Evolutionary conservation across 2,797 vertebrate species (phyloP).

Genomic region (Pipistrellus pygmaeus): DNA sequence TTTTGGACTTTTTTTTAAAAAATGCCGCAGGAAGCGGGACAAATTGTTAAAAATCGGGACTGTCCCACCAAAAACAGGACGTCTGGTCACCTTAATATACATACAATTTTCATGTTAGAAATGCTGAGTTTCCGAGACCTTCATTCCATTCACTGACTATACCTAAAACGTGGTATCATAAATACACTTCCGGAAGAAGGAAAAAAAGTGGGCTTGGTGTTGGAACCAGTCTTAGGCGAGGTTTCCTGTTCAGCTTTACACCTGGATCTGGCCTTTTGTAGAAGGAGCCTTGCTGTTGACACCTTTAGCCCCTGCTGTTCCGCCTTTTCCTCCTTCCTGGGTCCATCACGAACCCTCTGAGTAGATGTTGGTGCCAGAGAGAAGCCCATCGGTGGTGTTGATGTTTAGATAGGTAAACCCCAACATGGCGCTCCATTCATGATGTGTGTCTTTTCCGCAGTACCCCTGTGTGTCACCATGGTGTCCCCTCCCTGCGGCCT

Average conservation of each 20-base stretch:
- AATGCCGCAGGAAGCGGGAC: too few relatives aligned
- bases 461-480: slow-evolving; percentile 21
- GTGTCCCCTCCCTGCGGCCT: slow-evolving; percentile 40
- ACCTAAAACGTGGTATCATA: not conserved
- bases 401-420: not conserved
- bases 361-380: not conserved
- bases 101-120: not conserved
- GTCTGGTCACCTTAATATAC: too few relatives aligned
- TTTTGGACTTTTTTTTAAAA: too few relatives aligned
- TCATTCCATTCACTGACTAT: not conserved
- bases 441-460: slow-evolving; percentile 40
- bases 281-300: not conserved
- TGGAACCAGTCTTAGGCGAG: not conserved
- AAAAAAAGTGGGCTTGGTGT: not conserved
- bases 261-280: not conserved
- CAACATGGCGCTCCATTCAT: not conserved
- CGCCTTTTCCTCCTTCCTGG: not conserved
- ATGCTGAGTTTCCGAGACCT: not conserved
- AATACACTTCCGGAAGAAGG: not conserved
- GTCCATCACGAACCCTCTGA: not conserved
- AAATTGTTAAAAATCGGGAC: too few relatives aligned
- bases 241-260: not conserved
- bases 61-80: too few relatives aligned
- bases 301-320: not conserved
- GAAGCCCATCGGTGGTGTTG: not conserved